Evolutionary conservation across 2,113 vertebrate species (phyloP).

Genomic region (Ranitomeya variabilis): DNA sequence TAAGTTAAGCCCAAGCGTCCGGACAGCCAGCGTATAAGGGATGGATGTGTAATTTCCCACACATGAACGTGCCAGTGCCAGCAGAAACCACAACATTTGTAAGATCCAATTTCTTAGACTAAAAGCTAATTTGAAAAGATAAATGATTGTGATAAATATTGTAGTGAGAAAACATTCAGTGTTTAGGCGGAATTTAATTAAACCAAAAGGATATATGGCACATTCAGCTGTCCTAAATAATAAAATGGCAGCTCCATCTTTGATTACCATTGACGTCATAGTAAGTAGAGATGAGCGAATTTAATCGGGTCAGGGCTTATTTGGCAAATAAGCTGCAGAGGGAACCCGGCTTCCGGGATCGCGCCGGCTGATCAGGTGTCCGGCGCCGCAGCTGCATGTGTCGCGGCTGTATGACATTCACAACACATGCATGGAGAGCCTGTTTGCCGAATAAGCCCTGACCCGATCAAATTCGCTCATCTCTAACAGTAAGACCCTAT

Average conservation of each 20-base stretch:
- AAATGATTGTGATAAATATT: slow-evolving; percentile 1
- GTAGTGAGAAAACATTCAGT: background rate
- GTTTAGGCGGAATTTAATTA: background rate
- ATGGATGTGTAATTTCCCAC: background rate
- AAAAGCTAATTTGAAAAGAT: background rate
- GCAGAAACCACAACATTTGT: slow-evolving; percentile 1
- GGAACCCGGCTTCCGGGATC: too few species aligned
- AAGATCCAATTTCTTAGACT: slow-evolving; percentile 7
- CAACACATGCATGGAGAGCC: too few species aligned
- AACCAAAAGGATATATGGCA: background rate
- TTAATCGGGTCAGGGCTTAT: too few species aligned
- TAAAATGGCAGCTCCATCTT: background rate
- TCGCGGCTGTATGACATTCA: too few species aligned
- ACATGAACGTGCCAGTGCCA: slow-evolving; percentile 10
- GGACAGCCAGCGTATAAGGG: background rate
- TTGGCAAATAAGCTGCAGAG: too few species aligned
- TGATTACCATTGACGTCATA: background rate
- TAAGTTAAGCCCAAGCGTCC: background rate
- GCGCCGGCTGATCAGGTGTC: too few species aligned
- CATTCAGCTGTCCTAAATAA: background rate
- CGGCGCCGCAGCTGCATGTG: too few species aligned
- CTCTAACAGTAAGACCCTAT: background rate
- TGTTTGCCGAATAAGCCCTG: too few species aligned
- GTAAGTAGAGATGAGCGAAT: background rate
- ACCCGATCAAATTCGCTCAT: too few species aligned